Evolutionary conservation across 2,888 invertebrate species (phyloP).

Genomic region (Emmelina monodactyla): DNA sequence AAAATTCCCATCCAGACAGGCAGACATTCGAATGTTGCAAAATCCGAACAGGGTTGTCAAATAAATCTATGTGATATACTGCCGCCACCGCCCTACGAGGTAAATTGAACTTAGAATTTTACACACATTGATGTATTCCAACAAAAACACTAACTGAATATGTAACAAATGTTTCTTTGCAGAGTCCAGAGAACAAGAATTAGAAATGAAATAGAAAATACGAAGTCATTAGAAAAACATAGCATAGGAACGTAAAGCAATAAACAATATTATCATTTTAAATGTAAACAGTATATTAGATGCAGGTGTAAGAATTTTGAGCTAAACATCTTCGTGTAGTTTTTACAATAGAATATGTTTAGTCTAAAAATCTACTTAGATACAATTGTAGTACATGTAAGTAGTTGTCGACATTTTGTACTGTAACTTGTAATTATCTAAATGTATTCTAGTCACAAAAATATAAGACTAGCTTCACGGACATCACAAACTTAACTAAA

Average conservation of each 20-base stretch:
- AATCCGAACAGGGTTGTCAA: conserved; percentile 62
- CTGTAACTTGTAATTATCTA: conserved; percentile 50
- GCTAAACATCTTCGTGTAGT: conserved; percentile 18
- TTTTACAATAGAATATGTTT: conserved; percentile 8
- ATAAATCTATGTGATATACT: conserved; percentile 72
- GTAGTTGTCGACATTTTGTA: conserved; percentile 38
- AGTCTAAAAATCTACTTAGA: neutral
- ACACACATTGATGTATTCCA: neutral
- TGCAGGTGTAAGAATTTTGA: conserved; percentile 11
- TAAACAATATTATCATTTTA: conserved; percentile 29
- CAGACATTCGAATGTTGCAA: conserved; percentile 54
- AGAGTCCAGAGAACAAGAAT: conserved; percentile 55
- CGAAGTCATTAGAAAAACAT: conserved; percentile 10
- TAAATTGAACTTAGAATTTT: conserved; percentile 40
- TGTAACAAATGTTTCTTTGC: conserved; percentile 28
- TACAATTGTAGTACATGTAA: conserved; percentile 20
- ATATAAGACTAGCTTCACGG: conserved; percentile 51
- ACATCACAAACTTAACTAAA: too few relatives aligned
- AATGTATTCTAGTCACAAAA: conserved; percentile 58
- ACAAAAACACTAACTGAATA: neutral
- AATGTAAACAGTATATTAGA: conserved; percentile 19
- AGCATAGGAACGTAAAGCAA: conserved; percentile 30
- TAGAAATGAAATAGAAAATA: conserved; percentile 21
- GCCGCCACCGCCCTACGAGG: conserved; percentile 70
- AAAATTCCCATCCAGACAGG: conserved; percentile 58